phyloP scores from a whole-genome alignment of 2,113 vertebrate genomes.

The Serilophus lunatus region DNA sequence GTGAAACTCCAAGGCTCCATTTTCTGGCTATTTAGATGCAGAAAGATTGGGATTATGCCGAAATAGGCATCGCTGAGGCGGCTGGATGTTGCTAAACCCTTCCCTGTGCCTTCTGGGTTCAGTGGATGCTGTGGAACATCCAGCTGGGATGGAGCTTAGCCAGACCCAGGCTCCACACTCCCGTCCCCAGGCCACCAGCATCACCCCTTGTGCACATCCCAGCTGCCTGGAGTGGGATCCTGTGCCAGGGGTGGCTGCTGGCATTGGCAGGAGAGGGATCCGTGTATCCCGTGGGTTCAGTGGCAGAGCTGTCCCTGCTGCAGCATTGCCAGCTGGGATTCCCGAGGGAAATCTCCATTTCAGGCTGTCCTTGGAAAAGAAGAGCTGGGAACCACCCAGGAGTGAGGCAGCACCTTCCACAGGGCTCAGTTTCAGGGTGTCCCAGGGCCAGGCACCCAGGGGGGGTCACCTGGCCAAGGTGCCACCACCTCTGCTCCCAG shows the following conservation, averaged over 20 bases:
- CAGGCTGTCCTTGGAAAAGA: not conserved
- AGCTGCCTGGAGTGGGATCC: not conserved
- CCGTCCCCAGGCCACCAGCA: not conserved
- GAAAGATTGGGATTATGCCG: not conserved
- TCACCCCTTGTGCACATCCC: rapidly evolving
- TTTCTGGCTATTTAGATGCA: not conserved
- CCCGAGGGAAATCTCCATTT: not conserved
- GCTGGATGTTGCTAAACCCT: not conserved
- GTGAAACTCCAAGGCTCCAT: not conserved
- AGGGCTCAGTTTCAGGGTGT: not conserved
- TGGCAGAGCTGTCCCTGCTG: not conserved
- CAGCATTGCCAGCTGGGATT: not conserved
- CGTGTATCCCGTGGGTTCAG: rapidly evolving
- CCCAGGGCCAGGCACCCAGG: not conserved
- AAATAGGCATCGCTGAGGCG: rapidly evolving
- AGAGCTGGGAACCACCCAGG: not conserved
- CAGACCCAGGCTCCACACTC: not conserved
- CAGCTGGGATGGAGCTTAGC: not conserved
- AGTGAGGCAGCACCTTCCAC: not conserved
- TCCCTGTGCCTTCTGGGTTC: not conserved
- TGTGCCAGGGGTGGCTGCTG: not conserved
- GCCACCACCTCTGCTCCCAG: not conserved
- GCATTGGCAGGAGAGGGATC: not conserved
- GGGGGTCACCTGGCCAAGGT: rapidly evolving
- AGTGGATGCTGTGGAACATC: not conserved